Base-by-base conservation (phyloP, 2,888 invertebrate species). In the Diarsia brunnea region DNA sequence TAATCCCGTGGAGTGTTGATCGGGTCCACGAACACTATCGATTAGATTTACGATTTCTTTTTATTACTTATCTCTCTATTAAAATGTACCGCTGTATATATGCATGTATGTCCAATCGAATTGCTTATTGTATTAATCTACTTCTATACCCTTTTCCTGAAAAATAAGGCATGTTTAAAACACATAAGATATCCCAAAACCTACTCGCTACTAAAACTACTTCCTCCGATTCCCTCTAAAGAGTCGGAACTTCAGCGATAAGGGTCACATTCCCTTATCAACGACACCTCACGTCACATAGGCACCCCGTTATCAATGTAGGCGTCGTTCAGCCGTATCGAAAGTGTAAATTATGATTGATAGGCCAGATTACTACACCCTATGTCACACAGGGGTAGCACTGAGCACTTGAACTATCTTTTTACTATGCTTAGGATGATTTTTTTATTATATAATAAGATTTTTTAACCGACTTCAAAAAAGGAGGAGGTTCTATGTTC, bases 281-380 rank as follows among this genome's bases (percentile, higher is more conserved):
- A 71, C 45, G 58, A 19, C 71, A n/a, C 53, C 24, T 49, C 27
- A 63, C 74, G 72, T 74, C 70, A 51, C 64, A 47, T 43, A 77
- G 73, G 27, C 73, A 63, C 66, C 68, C 61, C 31, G 70, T 80
- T 87, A 84, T 87, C 86, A 81, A 75, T 79, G 80, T 84, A 31
- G 2, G 73, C 75, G 72, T 53, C 78, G 75, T 81, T 74, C 71
- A 60, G 63, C 66, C 65, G 73, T 84, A 86, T 87, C 85, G 81
- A 80, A 78, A 79, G 73, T 80, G 78, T 86, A 84, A 87, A 88
- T 88, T 86, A 87, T 88, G 89, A 88, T 88, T 75, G 86, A 88
- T 88, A 76, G 72, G 16, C 10, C 31, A 76, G 83, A 88, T 86
- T 81, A 84, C 72, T 55, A 58, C 60, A 27, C 78, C 49, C n/a